Conservation (phyloP, 2,797 vertebrate genomes). For the Peromyscus eremicus region DNA sequence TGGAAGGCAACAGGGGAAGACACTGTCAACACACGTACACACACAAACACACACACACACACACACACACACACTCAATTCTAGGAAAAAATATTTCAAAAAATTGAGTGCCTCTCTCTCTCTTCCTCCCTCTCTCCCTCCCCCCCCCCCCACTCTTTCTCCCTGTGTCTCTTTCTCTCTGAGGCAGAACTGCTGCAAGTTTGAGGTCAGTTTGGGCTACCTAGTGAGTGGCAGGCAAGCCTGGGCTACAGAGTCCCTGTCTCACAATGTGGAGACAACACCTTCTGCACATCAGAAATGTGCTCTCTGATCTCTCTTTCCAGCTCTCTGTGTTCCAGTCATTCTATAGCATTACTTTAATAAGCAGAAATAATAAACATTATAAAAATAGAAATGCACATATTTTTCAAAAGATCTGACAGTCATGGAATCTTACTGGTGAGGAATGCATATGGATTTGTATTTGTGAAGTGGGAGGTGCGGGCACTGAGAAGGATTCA, state of each 20-base stretch:
- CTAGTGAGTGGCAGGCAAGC: background rate
- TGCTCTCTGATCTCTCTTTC: background rate
- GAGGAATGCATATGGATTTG: conserved; percentile 32
- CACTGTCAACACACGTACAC: background rate
- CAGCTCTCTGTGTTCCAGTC: conserved; percentile 29
- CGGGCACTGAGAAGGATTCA: background rate
- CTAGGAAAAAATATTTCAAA: background rate
- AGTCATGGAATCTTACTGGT: conserved; percentile 11
- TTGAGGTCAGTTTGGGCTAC: background rate
- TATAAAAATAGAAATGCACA: conserved; percentile 64
- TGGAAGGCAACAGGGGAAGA: background rate
- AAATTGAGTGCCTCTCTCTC: background rate
- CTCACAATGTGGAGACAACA: background rate
- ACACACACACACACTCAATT: background rate
- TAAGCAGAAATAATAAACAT: conserved; percentile 68
- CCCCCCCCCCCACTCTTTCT: too few relatives aligned
- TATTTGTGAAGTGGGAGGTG: conserved; percentile 58
- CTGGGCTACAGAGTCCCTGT: background rate
- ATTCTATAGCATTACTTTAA: conserved; percentile 61
- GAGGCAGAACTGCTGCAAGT: background rate
- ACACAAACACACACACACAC: background rate
- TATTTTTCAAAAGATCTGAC: conserved; percentile 62
- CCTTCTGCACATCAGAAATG: background rate
- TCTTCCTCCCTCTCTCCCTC: background rate
- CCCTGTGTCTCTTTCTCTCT: background rate